Base-by-base conservation (phyloP, 1,140 invertebrate species). In the Eubasilissa regina region DNA sequence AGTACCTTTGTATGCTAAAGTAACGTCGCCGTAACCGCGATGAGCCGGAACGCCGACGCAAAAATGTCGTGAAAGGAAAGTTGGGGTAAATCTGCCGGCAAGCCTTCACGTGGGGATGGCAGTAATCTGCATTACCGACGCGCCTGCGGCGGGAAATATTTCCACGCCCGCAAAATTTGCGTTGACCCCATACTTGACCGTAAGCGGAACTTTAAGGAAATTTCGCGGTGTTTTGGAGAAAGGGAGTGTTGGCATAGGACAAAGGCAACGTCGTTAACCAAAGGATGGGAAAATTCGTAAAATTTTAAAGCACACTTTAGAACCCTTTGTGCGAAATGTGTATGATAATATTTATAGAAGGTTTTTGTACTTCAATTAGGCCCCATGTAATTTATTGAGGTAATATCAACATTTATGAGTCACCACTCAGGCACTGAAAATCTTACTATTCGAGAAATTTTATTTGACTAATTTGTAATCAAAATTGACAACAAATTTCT, bases 91-190 rank as follows among this genome's bases (percentile, higher is more conserved):
- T 64, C 10, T 64, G 60, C 60, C 60, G 10, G 19, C 60, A 8
- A 51, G 48, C 48, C 11, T 15, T 15, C 48, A 13, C 48, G 35
- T 13, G n/a, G 60, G 19, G 60, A 64, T 43, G 19, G 60, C 25
- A 64, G 60, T 35, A 64, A 64, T 64, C 60, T 64, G 60, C 60
- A 64, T 64, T 64, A 64, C 60, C 25, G 60, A 64, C 60, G 60
- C 60, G 19, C 60, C 35, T 64, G 60, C 35, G 60, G 60, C 25
- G 60, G 35, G 60, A 13, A 35, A 64, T 25, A 64, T 64, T 64
- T 43, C 58, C 60, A 25, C 10, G 25, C n/a, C 58, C 60, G 60
- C 60, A 64, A 64, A 64, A 64, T 64, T 64, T 64, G 60, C 60
- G 60, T 64, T 64, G 60, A 64, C 60, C 60, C 60, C 12, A 13